Percentiles rank a stretch among this genome's conserved stretches.
Evolutionary conservation across 2,888 invertebrate species (phyloP).

Genomic region (Amiota mariae): DNA sequence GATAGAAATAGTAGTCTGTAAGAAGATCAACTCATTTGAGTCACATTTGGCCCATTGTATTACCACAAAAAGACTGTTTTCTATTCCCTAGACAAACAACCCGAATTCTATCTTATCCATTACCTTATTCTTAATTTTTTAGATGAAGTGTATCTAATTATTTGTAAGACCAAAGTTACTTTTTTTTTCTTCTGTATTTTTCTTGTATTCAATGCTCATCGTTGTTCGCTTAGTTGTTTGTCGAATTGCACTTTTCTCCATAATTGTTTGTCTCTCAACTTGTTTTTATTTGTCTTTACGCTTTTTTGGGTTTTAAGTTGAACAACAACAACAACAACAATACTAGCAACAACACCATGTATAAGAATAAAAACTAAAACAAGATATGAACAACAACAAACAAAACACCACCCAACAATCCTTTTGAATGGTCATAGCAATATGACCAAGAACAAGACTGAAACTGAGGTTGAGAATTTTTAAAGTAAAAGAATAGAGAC

Average conservation of each 20-base stretch:
- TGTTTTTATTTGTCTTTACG: slow-evolving; percentile 25
- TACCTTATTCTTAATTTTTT: too few relatives aligned
- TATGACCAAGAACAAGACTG: not conserved
- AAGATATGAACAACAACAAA: not conserved
- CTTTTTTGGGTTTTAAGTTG: not conserved
- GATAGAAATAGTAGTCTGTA: too few relatives aligned
- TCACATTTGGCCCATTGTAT: too few relatives aligned
- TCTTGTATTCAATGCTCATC: not conserved
- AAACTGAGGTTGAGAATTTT: too few relatives aligned
- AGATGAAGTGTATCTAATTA: not conserved
- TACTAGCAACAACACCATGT: not conserved
- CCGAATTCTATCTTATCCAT: too few relatives aligned
- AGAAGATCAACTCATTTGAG: too few relatives aligned
- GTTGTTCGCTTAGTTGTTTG: slow-evolving; percentile 42
- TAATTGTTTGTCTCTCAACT: slow-evolving; percentile 57
- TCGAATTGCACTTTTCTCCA: slow-evolving; percentile 60
- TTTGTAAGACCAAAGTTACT: not conserved
- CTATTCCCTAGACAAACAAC: too few relatives aligned
- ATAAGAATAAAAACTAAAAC: not conserved
- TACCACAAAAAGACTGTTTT: too few relatives aligned
- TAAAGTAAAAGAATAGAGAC: not conserved
- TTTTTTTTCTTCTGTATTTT: too few relatives aligned
- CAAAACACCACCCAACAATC: not conserved
- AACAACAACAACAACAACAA: not conserved
- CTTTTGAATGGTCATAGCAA: not conserved